A percentile compares a stretch with the other conserved stretches of the same genome.
Evolutionary conservation across 2,113 vertebrate species (phyloP).

Genomic region (Piaya cayana): DNA sequence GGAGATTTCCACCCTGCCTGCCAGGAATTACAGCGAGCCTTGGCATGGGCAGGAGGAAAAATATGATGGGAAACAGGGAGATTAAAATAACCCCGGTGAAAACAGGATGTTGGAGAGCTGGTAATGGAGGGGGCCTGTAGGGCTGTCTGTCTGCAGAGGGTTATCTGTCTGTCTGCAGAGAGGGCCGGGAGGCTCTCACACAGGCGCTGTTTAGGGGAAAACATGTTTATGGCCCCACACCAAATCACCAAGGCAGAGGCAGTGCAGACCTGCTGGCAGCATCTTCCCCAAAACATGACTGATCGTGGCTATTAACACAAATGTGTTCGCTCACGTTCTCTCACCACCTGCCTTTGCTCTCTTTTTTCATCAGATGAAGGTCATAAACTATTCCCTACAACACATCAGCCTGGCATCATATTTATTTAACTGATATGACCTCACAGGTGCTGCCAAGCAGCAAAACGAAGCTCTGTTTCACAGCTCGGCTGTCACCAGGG

Average conservation of each 20-base stretch:
- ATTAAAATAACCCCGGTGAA: background rate
- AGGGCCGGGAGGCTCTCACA: background rate
- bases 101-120: constrained; percentile 20
- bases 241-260: background rate
- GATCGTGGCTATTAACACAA: background rate
- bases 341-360: background rate
- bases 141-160: background rate
- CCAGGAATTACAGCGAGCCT: background rate
- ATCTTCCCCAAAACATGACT: background rate
- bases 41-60: constrained; percentile 22
- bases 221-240: background rate
- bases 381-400: background rate
- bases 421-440: background rate
- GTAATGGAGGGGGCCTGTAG: background rate
- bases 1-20: background rate
- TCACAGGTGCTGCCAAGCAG: background rate
- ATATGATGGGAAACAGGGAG: background rate
- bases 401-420: background rate
- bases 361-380: background rate
- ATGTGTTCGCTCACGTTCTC: background rate
- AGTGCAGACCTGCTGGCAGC: background rate
- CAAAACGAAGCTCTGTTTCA: background rate
- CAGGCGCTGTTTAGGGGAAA: background rate
- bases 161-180: background rate
- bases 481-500: background rate